Evolutionary conservation across 2,888 invertebrate species (phyloP).

Genomic region (Conus canariensis): DNA sequence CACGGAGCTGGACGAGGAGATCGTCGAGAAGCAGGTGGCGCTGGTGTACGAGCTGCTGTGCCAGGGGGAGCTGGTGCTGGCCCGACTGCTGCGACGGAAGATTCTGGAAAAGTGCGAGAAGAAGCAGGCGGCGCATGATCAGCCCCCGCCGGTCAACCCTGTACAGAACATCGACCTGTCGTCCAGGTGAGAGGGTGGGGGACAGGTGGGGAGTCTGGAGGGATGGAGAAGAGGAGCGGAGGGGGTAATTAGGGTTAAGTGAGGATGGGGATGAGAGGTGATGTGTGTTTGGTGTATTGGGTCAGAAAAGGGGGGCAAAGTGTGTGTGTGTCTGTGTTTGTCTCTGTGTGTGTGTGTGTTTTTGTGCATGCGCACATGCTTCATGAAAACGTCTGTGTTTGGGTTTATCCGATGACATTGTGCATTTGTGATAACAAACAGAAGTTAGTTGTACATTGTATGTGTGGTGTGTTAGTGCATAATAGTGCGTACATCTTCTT

Average conservation of each 20-base stretch:
- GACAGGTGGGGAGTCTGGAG: not conserved
- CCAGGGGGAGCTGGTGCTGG: constrained; percentile 94
- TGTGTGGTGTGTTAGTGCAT: not conserved
- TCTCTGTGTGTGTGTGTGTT: not conserved
- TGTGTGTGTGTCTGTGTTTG: not conserved
- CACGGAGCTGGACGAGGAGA: constrained; percentile 89
- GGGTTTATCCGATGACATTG: too few relatives aligned
- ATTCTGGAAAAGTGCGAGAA: constrained; percentile 90
- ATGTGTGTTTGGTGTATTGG: not conserved
- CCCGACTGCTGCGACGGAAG: constrained; percentile 87
- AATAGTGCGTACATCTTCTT: not conserved
- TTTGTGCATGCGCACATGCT: too few relatives aligned
- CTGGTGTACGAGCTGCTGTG: constrained; percentile 96
- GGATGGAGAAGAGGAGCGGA: too few relatives aligned
- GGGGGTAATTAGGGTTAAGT: not conserved
- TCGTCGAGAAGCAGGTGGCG: constrained; percentile 91
- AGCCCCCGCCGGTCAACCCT: constrained; percentile 51
- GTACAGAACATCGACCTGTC: constrained; percentile 48
- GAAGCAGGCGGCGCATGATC: constrained; percentile 54
- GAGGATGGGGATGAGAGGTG: not conserved
- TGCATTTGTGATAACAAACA: too few relatives aligned
- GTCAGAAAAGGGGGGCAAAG: not conserved
- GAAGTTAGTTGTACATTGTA: too few relatives aligned
- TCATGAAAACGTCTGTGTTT: too few relatives aligned
- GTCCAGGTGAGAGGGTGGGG: constrained; percentile 25